Evolutionary conservation across 2,888 invertebrate genomes (phyloP).

Genomic region (Euclidia mi): DNA sequence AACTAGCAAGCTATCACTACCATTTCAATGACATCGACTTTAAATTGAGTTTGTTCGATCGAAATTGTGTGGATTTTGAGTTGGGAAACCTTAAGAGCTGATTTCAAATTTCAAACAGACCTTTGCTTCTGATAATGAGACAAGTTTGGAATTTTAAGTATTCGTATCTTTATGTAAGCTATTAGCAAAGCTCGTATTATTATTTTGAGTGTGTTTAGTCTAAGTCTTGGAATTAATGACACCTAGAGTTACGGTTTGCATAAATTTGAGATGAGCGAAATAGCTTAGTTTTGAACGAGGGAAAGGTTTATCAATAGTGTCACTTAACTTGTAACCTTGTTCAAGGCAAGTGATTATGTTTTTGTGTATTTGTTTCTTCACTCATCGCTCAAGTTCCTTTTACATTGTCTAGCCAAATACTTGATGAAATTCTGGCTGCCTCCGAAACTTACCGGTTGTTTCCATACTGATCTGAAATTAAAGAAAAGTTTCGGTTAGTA

Average conservation of each 20-base stretch:
- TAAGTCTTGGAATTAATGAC: too few relatives aligned
- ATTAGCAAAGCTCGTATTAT: too few relatives aligned
- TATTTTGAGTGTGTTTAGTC: too few relatives aligned
- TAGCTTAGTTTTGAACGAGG: too few relatives aligned
- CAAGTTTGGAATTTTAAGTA: neutral
- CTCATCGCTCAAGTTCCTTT: too few relatives aligned
- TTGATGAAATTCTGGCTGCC: neutral
- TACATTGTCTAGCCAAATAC: neutral
- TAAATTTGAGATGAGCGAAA: too few relatives aligned
- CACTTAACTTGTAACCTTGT: too few relatives aligned
- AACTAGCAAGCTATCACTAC: conserved; percentile 21
- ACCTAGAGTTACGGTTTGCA: too few relatives aligned
- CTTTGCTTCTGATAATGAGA: conserved; percentile 1
- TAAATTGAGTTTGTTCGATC: conserved; percentile 25
- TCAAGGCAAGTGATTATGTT: too few relatives aligned
- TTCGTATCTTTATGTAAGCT: too few relatives aligned
- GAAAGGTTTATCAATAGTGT: too few relatives aligned
- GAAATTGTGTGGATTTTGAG: neutral
- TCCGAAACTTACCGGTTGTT: conserved; percentile 1
- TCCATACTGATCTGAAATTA: conserved; percentile 16
- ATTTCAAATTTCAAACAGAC: neutral
- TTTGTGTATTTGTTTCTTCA: too few relatives aligned
- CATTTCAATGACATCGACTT: conserved; percentile 18
- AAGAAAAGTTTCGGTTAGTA: conserved; percentile 6
- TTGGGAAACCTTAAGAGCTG: neutral